Evolutionary conservation across 2,797 vertebrate species (phyloP).

Genomic region (Dendrocincla fuliginosa): DNA sequence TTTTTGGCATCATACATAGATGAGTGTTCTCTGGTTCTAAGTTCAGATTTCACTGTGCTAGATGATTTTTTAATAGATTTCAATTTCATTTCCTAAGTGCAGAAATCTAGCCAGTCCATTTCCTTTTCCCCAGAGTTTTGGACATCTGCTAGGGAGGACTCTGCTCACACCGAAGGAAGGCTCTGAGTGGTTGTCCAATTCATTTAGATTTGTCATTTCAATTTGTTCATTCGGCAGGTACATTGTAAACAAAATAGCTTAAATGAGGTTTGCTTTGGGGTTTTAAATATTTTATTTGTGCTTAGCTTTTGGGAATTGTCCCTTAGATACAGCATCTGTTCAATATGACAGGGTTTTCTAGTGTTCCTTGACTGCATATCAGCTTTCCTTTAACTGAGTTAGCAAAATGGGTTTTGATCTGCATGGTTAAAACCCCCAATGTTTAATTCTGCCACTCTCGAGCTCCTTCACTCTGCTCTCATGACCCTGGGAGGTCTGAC

Average conservation of each 20-base stretch:
- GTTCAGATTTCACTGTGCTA: slow-evolving; percentile 3
- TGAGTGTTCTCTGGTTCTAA: slow-evolving; percentile 1
- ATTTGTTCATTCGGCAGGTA: slow-evolving; percentile 51
- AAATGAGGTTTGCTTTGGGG: slow-evolving; percentile 41
- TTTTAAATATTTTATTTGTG: slow-evolving; percentile 63
- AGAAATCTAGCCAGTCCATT: slow-evolving; percentile 46
- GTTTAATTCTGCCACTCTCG: background rate
- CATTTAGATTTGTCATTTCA: slow-evolving; percentile 59
- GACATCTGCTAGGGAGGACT: slow-evolving; percentile 45
- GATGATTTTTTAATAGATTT: slow-evolving; percentile 47
- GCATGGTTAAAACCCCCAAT: background rate
- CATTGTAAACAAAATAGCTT: slow-evolving; percentile 53
- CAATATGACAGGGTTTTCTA: background rate
- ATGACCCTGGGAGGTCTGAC: background rate
- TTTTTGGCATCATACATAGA: background rate
- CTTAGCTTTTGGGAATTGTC: slow-evolving; percentile 41
- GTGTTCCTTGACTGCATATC: background rate
- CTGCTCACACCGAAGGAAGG: background rate
- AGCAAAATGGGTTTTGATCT: slow-evolving; percentile 3
- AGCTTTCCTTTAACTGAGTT: background rate
- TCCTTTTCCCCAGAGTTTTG: slow-evolving; percentile 32
- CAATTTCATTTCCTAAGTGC: slow-evolving; percentile 29
- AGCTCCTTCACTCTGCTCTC: background rate
- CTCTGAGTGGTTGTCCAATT: slow-evolving; percentile 45
- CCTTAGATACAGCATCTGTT: slow-evolving; percentile 35